Conservation (phyloP, 2,113 vertebrate species). For the Falcunculus frontatus region DNA sequence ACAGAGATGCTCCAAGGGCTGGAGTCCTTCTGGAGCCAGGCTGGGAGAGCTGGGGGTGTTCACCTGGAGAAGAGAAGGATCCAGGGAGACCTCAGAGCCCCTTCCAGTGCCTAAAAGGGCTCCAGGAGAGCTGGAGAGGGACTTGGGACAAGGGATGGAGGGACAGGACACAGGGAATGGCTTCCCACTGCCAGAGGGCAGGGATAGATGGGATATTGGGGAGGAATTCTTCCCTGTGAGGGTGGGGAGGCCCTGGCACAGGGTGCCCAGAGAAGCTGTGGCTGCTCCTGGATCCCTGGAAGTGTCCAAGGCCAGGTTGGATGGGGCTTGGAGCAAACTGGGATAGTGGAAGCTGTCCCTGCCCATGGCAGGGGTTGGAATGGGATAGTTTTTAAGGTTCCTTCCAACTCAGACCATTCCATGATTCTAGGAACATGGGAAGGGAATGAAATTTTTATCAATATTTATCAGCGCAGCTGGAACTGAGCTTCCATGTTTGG, state of each 20-base stretch:
- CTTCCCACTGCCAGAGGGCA: background rate
- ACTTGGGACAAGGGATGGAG: background rate
- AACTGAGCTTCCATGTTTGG: background rate
- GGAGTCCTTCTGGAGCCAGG: background rate
- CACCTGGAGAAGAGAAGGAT: background rate
- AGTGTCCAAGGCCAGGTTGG: background rate
- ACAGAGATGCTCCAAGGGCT: rapidly evolving
- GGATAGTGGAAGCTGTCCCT: rapidly evolving
- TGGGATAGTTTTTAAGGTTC: background rate
- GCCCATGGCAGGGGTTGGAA: background rate
- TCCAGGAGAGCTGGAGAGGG: background rate
- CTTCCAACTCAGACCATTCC: background rate
- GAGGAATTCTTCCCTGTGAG: rapidly evolving
- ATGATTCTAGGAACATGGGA: background rate
- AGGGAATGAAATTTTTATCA: background rate
- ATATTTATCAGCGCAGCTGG: background rate
- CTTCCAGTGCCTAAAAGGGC: background rate
- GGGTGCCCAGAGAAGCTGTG: background rate
- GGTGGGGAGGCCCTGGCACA: rapidly evolving
- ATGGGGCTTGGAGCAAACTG: rapidly evolving
- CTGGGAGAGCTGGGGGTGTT: background rate
- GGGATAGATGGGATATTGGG: rapidly evolving
- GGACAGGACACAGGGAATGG: background rate
- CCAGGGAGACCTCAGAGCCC: background rate
- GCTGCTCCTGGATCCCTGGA: background rate